Evolutionary conservation across 2,888 invertebrate genomes (phyloP).

Genomic region (Anoncus sp.): DNA sequence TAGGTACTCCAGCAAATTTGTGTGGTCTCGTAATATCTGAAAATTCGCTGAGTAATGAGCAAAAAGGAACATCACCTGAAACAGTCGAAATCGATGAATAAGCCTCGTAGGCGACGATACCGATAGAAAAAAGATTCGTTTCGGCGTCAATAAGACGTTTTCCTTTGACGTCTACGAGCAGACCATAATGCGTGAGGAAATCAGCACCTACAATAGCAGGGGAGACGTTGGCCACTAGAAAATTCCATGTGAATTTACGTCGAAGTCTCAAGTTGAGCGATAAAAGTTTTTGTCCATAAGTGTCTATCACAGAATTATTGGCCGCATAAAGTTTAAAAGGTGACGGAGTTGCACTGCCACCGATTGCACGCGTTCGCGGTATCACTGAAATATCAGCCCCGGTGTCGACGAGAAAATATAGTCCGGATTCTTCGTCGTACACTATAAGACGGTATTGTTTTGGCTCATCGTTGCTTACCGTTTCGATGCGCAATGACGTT

Average conservation of each 20-base stretch:
- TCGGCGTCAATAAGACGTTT: no score
- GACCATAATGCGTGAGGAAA: not conserved
- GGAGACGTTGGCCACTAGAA: slow-evolving; percentile 7
- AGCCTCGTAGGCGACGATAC: no score
- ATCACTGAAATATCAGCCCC: slow-evolving; percentile 39
- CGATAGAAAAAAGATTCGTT: no score
- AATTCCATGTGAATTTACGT: not conserved
- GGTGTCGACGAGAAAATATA: slow-evolving; percentile 39
- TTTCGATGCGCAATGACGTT: slow-evolving; percentile 13
- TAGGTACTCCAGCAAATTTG: no score
- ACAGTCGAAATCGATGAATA: no score
- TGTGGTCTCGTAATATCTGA: no score
- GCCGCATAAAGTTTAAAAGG: slow-evolving; percentile 21
- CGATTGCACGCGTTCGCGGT: not conserved
- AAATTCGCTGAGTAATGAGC: no score
- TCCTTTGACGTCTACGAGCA: slow-evolving; percentile 19
- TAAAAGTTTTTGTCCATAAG: not conserved
- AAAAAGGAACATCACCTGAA: no score
- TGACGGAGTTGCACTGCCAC: not conserved
- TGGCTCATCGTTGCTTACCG: slow-evolving; percentile 20
- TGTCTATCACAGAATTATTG: slow-evolving; percentile 12
- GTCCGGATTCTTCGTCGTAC: slow-evolving; percentile 16
- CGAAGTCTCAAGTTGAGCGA: slow-evolving; percentile 3
- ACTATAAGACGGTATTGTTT: slow-evolving; percentile 33
- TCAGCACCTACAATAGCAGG: slow-evolving; percentile 24